A percentile compares a stretch with the other conserved stretches of the same genome.
Conservation (phyloP, 2,797 vertebrate genomes). For the Phataginus tricuspis region DNA sequence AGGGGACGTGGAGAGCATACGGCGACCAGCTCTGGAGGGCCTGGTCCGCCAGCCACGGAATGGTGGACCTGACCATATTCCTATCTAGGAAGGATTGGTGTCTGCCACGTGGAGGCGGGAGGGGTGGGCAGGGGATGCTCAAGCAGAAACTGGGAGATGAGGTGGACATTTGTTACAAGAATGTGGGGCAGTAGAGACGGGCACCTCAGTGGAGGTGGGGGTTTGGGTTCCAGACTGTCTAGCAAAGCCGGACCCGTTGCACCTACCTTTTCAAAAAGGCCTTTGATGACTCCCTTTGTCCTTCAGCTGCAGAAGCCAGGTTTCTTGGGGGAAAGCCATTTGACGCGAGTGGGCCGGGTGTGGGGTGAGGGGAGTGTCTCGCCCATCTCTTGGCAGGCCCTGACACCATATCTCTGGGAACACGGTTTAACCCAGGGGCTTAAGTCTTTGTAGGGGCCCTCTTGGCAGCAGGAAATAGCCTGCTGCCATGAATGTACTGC, state of each 20-base stretch:
- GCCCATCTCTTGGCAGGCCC: neutral
- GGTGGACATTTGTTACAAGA: neutral
- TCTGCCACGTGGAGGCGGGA: neutral
- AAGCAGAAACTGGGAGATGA: neutral
- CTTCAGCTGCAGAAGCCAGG: neutral
- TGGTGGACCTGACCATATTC: neutral
- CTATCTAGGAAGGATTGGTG: neutral
- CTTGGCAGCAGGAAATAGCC: neutral
- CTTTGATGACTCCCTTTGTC: neutral
- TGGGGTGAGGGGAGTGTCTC: neutral
- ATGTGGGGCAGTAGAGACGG: neutral
- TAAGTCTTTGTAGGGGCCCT: neutral
- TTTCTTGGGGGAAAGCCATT: neutral
- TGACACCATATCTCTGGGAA: neutral
- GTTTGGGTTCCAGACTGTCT: neutral
- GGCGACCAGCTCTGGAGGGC: neutral
- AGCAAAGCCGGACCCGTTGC: neutral
- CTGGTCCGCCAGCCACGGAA: neutral
- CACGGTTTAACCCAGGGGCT: neutral
- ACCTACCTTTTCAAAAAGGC: neutral
- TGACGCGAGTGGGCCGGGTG: neutral
- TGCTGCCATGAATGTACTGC: neutral
- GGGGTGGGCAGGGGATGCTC: neutral
- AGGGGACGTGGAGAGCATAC: no score
- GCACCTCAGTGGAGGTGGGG: neutral